A percentile compares a stretch with the other conserved stretches of the same genome.
These are phyloP conservation scores for Athrips mouffetella DNA, from an alignment of 2,888 invertebrate species.

Conservation along the genomic window DNA sequence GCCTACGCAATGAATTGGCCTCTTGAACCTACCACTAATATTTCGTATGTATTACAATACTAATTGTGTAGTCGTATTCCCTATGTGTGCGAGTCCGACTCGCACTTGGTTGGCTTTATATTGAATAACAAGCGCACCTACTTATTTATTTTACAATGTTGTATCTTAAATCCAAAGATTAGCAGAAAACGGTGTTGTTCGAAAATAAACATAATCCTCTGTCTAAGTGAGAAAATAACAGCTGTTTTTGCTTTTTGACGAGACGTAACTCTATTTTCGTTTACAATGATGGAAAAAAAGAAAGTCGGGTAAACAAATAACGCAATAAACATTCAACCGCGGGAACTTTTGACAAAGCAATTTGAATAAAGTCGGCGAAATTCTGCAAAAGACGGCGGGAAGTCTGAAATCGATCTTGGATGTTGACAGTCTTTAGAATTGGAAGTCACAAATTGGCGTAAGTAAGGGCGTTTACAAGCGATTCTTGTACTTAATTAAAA, in stretches of 20 bases:
- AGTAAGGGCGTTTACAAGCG: conserved; percentile 50
- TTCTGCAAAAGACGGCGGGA: neutral
- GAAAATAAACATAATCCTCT: neutral
- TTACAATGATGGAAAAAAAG: no score
- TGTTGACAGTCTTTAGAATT: conserved; percentile 61
- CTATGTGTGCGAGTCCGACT: no score
- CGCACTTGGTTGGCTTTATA: no score
- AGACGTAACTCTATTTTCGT: neutral
- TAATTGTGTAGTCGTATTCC: no score
- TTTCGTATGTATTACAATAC: no score
- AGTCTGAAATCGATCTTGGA: conserved; percentile 19
- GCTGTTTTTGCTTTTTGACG: conserved; percentile 5
- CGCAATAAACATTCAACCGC: conserved; percentile 11
- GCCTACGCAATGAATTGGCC: no score
- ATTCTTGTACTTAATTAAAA: conserved; percentile 66
- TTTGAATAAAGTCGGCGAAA: conserved; percentile 15
- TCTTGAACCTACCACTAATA: no score
- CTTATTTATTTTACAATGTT: no score
- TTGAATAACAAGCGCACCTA: no score
- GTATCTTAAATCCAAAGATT: no score
- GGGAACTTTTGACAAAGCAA: conserved; percentile 14
- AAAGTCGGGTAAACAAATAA: conserved; percentile 5
- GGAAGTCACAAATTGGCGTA: conserved; percentile 62
- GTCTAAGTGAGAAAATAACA: neutral
- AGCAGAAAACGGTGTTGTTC: neutral